These are phyloP conservation scores for Cremastinae sp. DNA, from an alignment of 2,888 invertebrate genomes.

Conservation along the genomic window DNA sequence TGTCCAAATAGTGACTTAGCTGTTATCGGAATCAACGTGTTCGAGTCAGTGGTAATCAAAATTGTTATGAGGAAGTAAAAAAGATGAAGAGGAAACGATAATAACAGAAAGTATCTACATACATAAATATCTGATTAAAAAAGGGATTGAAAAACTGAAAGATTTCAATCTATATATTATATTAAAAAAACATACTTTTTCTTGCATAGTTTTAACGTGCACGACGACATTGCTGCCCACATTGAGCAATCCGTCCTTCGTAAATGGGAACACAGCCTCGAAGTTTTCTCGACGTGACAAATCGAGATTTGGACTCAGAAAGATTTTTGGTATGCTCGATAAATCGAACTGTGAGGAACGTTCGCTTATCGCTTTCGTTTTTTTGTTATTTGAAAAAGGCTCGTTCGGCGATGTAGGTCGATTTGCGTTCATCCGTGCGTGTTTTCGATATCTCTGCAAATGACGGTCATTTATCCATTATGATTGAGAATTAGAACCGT, in stretches of 20 bases:
- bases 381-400: constrained; percentile 79
- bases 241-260: constrained; percentile 81
- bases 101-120: too few species aligned
- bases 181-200: constrained; percentile 85
- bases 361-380: constrained; percentile 80
- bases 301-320: constrained; percentile 89
- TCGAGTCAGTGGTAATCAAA: constrained; percentile 7
- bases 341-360: constrained; percentile 80
- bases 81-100: constrained; percentile 19
- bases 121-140: too few species aligned
- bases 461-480: constrained; percentile 32
- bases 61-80: constrained; percentile 4
- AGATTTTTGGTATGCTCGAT: constrained; percentile 91
- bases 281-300: constrained; percentile 91
- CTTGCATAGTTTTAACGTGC: constrained; percentile 87
- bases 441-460: constrained; percentile 81
- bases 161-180: too few species aligned
- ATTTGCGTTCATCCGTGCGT: constrained; percentile 79
- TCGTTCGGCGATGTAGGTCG: constrained; percentile 77
- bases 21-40: constrained; percentile 70
- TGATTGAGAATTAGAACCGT: background rate
- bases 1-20: constrained; percentile 96
- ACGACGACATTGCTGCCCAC: constrained; percentile 76
- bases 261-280: constrained; percentile 90
- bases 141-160: too few species aligned